phyloP scores from a whole-genome alignment of 2,113 vertebrate species.

The Scomber japonicus region DNA sequence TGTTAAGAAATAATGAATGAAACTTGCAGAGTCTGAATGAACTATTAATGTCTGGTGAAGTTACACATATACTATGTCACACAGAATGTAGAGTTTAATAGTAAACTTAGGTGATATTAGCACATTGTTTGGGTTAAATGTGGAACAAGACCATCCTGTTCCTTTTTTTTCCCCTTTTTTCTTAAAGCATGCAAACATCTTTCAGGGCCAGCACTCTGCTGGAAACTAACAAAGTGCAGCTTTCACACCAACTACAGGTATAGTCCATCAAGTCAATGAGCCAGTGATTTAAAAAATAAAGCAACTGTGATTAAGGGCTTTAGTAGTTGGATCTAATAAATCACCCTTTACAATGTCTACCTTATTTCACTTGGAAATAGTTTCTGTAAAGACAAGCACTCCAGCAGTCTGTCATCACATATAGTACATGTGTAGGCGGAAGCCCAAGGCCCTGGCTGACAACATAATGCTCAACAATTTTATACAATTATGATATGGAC shows the following conservation, averaged over 20 bases:
- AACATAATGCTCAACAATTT: neutral
- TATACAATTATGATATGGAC: too few species aligned
- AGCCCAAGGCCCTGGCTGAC: too few species aligned
- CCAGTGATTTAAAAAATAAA: conserved; percentile 28
- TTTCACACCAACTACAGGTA: conserved; percentile 17
- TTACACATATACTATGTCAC: too few species aligned
- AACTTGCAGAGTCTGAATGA: too few species aligned
- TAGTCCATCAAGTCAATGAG: conserved; percentile 50
- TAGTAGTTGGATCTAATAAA: neutral
- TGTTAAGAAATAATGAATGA: too few species aligned
- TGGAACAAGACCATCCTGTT: neutral
- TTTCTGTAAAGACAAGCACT: too few species aligned
- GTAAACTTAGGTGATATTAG: neutral
- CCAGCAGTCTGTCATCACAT: too few species aligned
- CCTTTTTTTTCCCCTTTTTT: neutral
- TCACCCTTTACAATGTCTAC: neutral
- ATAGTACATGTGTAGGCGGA: too few species aligned
- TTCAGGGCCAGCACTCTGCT: neutral
- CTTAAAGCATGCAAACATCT: neutral
- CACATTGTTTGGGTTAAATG: neutral
- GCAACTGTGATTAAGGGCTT: conserved; percentile 22
- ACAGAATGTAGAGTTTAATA: neutral
- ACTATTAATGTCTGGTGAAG: too few species aligned
- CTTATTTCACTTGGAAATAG: neutral
- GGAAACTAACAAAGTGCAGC: conserved; percentile 31